These are phyloP conservation scores for Bovichtus diacanthus DNA, from an alignment of 2,797 vertebrate genomes.

Conservation along the genomic window DNA sequence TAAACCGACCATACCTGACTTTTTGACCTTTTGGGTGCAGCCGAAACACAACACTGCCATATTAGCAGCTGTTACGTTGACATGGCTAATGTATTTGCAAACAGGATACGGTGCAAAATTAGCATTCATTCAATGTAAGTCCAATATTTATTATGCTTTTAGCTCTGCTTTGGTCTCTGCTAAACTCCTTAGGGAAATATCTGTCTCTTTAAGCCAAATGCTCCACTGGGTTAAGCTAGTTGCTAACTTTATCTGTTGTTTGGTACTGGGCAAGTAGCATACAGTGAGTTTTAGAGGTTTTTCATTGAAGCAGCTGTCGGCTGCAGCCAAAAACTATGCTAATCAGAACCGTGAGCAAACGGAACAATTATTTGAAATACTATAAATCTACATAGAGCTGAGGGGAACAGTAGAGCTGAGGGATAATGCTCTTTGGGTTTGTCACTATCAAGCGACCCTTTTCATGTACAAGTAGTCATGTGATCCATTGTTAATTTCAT, in stretches of 20 bases:
- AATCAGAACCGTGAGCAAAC: background rate
- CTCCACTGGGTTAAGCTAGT: background rate
- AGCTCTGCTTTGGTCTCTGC: slow-evolving; percentile 13
- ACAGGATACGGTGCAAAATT: background rate
- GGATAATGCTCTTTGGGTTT: background rate
- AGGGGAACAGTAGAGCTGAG: background rate
- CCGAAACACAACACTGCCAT: background rate
- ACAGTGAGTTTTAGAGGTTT: background rate
- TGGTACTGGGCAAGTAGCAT: background rate
- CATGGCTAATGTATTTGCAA: background rate
- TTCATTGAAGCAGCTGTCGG: background rate
- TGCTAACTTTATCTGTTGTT: background rate
- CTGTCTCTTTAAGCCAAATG: background rate
- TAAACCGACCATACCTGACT: background rate
- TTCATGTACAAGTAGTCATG: background rate
- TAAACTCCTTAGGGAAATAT: background rate
- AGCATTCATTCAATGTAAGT: background rate
- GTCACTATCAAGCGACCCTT: background rate
- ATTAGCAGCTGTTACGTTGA: background rate
- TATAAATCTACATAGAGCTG: background rate
- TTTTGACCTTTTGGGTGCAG: background rate
- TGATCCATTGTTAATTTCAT: background rate
- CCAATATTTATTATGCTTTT: background rate
- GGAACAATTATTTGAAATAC: background rate
- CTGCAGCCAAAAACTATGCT: background rate